A percentile compares a stretch with the other conserved stretches of the same genome.
These are phyloP conservation scores for Cheiracanthium punctorium DNA, from an alignment of 2,888 invertebrate genomes.

Conservation along the genomic window DNA sequence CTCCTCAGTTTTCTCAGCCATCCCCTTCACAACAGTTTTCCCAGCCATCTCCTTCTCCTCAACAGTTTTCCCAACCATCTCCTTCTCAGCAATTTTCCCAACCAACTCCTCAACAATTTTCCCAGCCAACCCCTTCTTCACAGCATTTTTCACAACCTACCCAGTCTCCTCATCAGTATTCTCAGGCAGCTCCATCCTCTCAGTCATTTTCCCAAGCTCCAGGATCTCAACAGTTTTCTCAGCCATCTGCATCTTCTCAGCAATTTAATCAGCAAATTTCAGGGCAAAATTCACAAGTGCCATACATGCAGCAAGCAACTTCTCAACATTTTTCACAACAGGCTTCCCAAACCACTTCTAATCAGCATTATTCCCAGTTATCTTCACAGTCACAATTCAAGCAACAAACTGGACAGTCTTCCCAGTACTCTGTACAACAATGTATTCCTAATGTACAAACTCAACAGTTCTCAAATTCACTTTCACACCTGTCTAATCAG, in stretches of 20 bases:
- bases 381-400: constrained; percentile 22
- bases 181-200: constrained; percentile 14
- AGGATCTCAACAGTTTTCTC: constrained; percentile 27
- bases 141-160: constrained; percentile 22
- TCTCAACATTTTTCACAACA: constrained; percentile 43
- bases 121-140: constrained; percentile 3
- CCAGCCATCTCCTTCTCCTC: constrained; percentile 16
- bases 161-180: constrained; percentile 21
- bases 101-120: constrained; percentile 30
- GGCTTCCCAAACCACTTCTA: background rate
- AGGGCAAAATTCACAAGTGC: background rate
- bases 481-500: constrained; percentile 38
- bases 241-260: constrained; percentile 6
- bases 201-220: constrained; percentile 27
- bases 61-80: constrained; percentile 32
- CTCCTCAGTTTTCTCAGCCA: constrained; percentile 18
- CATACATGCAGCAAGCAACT: background rate
- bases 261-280: constrained; percentile 37
- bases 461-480: constrained; percentile 36
- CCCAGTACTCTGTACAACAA: constrained; percentile 34
- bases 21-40: constrained; percentile 30
- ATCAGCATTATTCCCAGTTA: background rate
- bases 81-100: constrained; percentile 29
- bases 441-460: constrained; percentile 8
- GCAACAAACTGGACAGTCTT: constrained; percentile 44